Evolutionary conservation across 2,797 vertebrate genomes (phyloP).

Genomic region (Semaprochilodus insignis): DNA sequence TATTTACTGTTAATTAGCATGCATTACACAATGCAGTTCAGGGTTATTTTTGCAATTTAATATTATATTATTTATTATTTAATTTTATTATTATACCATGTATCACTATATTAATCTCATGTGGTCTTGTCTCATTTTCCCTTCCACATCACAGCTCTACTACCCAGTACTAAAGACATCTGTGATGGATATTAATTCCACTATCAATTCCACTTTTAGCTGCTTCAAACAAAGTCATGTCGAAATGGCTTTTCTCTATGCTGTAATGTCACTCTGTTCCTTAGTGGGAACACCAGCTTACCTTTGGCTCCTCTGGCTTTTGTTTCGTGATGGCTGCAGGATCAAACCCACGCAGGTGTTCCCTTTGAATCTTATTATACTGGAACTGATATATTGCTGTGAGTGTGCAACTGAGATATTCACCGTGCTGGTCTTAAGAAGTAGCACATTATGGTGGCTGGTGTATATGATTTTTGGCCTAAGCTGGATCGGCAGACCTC

Average conservation of each 20-base stretch:
- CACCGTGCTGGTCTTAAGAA: not conserved
- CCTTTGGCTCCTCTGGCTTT: slow-evolving; percentile 11
- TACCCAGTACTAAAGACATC: slow-evolving; percentile 3
- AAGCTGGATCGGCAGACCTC: slow-evolving; percentile 17
- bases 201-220: not conserved
- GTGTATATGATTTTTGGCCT: not conserved
- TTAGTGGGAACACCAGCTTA: slow-evolving; percentile 23
- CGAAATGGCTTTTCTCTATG: not conserved
- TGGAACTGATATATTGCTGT: slow-evolving; percentile 34
- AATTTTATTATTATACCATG: no score
- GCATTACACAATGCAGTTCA: no score
- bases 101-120: not conserved
- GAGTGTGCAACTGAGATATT: not conserved
- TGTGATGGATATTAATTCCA: not conserved
- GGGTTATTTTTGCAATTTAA: not conserved
- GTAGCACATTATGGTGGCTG: fast-evolving
- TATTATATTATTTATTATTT: no score
- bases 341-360: slow-evolving; percentile 41
- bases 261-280: not conserved
- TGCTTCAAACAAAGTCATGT: not conserved
- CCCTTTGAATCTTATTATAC: slow-evolving; percentile 16
- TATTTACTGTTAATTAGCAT: no score
- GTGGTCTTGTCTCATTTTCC: not conserved
- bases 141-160: not conserved
- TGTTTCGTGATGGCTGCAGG: not conserved